Base-by-base conservation (phyloP, 2,797 vertebrate species). In the Alfaro cultratus region DNA sequence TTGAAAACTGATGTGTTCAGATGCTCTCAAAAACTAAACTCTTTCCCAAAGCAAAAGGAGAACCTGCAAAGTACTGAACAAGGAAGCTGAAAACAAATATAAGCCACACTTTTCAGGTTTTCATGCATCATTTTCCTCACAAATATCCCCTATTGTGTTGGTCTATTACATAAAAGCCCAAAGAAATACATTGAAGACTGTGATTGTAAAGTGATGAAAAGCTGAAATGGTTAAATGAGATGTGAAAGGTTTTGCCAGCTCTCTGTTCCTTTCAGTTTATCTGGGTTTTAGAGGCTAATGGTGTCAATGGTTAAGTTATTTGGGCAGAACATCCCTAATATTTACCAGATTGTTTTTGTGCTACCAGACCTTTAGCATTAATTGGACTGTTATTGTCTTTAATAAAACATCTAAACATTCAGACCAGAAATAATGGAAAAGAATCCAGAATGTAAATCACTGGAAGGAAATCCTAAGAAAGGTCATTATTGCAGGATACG, bases 141-240 rank as follows among this genome's bases (percentile, higher is more conserved):
- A 41, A 70, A 26, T 41, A 26, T 43, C 11, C 10, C 26, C 45
- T 41, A 72, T 36, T 80, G 18, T 5, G 29, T 11, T 76, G 57
- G n/a, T 80, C 16, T 82, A 62, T 51, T 4, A 57, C 53, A 57
- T 57, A n/a, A n/a, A 57, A 57, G 29, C n/a, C 11, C 53, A 57
- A n/a, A 4, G 4, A 57, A 12, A 29, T 57, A 55, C 26, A n/a
- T 11, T 55, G 26, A 55, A n/a, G 53, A 12, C 3, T 55, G 26
- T 55, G 10, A n/a, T 5, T n/a, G 53, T 55, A 55, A 55, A 11
- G 53, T 57, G 53, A 29, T 12, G n/a, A 57, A 55, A 57, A 12
- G 53, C 49, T 57, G n/a, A 16, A 16, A 31, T 6, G 13, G 12
- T 31, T 60, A 57, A 29, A 29, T 11, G n/a, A 5, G 57, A 1